Conservation (phyloP, 1,140 invertebrate species). For the Drosophila lini region DNA sequence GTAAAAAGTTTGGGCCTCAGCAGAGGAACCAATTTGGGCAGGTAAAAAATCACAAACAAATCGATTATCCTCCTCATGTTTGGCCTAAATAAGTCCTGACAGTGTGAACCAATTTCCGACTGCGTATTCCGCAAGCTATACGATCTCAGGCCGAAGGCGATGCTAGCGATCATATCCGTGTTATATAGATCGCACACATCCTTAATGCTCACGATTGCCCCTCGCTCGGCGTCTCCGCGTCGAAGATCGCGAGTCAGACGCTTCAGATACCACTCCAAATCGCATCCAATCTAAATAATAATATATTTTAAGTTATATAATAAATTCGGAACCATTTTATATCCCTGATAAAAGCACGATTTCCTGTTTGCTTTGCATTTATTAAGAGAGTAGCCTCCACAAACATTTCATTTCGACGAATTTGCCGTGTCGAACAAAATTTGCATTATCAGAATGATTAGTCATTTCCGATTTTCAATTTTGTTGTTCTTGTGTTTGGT, state of each 20-base stretch:
- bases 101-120: constrained; percentile 84
- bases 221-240: constrained; percentile 49
- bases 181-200: constrained; percentile 85
- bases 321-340: background rate
- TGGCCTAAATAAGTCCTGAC: constrained; percentile 85
- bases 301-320: background rate
- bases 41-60: constrained; percentile 85
- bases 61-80: constrained; percentile 86
- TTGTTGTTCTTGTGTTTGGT: background rate
- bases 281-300: constrained; percentile 60
- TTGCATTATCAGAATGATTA: constrained; percentile 24
- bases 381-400: background rate
- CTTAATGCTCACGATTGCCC: constrained; percentile 81
- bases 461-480: constrained; percentile 13
- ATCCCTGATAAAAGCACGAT: background rate
- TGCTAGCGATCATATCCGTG: constrained; percentile 87
- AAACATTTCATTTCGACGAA: background rate
- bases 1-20: constrained; percentile 66
- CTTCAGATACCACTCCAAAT: constrained; percentile 75
- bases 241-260: constrained; percentile 67
- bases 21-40: constrained; percentile 79
- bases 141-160: constrained; percentile 87
- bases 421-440: constrained; percentile 5
- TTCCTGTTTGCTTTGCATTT: constrained; percentile 2
- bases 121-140: constrained; percentile 85